Percentiles rank a stretch among this genome's conserved stretches.
phyloP scores from a whole-genome alignment of 2,797 vertebrate species.

The Meriones psammophilus region DNA sequence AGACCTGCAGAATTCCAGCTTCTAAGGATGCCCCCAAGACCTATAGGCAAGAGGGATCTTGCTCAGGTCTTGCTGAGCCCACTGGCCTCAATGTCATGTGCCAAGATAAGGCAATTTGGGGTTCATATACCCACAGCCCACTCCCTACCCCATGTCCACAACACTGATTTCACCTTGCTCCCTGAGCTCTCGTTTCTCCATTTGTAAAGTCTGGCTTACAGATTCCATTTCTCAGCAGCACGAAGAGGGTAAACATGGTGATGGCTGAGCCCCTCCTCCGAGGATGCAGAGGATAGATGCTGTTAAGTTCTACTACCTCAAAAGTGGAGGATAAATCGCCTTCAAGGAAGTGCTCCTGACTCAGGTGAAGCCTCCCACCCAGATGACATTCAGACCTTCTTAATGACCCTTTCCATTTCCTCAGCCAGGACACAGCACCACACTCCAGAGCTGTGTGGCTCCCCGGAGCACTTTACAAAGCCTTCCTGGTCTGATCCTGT shows the following conservation, averaged over 20 bases:
- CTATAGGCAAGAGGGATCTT: neutral
- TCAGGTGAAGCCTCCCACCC: neutral
- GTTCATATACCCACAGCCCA: neutral
- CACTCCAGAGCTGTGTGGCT: neutral
- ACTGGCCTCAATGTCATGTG: neutral
- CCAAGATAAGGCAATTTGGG: neutral
- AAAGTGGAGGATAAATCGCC: neutral
- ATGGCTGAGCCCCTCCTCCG: neutral
- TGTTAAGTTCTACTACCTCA: neutral
- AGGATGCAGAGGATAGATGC: neutral
- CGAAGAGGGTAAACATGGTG: conserved; percentile 19
- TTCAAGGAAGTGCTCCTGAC: neutral
- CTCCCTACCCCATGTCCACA: neutral
- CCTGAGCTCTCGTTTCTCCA: neutral
- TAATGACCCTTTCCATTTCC: neutral
- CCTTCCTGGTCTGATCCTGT: neutral
- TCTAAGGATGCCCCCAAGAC: neutral
- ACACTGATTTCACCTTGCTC: neutral
- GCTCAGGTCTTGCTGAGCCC: neutral
- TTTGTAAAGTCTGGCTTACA: neutral
- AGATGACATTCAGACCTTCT: neutral
- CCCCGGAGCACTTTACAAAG: neutral
- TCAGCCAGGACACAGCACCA: neutral
- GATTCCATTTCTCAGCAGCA: neutral
- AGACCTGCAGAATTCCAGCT: neutral